Evolutionary conservation across 37 sponge, comb jelly and placozoan species (phyloP), one percentile per base, ranked within the genome.

Genomic region (Beroe forskalii): DNA sequence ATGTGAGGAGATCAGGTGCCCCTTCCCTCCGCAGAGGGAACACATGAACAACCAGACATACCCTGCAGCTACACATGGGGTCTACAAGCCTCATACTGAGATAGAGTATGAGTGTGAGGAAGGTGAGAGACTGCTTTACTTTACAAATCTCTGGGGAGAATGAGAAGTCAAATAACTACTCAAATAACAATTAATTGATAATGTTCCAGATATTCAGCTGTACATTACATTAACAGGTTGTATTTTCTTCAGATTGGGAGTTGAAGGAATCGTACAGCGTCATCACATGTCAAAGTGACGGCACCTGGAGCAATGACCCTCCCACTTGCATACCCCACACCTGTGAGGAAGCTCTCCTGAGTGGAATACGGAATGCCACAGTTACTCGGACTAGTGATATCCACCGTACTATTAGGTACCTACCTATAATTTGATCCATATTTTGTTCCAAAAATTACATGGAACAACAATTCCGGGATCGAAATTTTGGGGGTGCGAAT

Each of bases 61-160:
- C 17, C 66, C 66, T 6, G 72, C 35, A 0, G 39, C 9, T 36
- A 69, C 39, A 17, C 37, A 69, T 32, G 72, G 72, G 37, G 32
- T 14, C 12, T 69, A 69, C 72, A 69, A 33, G 32, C 72, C 72
- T 27, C 32, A 36, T 33, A 69, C 72, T 9, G 72, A 69, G 39
- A 69, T 69, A 20, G 72, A 69, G 17, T 69, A 69, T 35, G 72
- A 69, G 72, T 69, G 72, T 69, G 72, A 69, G 32, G 72, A 69
- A 32, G 72, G 72, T 69, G 32, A 63, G 66, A n/a, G n/a, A n/a
- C n/a, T n/a, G n/a, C n/a, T n/a, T n/a, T n/a, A n/a, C n/a, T n/a
- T n/a, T n/a, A n/a, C n/a, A n/a, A n/a, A n/a, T n/a, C n/a, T n/a
- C n/a, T n/a, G n/a, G n/a, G n/a, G n/a, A n/a, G n/a, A n/a, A n/a